Conservation (phyloP, 2,888 invertebrate species). For the Abscondita cerata region DNA sequence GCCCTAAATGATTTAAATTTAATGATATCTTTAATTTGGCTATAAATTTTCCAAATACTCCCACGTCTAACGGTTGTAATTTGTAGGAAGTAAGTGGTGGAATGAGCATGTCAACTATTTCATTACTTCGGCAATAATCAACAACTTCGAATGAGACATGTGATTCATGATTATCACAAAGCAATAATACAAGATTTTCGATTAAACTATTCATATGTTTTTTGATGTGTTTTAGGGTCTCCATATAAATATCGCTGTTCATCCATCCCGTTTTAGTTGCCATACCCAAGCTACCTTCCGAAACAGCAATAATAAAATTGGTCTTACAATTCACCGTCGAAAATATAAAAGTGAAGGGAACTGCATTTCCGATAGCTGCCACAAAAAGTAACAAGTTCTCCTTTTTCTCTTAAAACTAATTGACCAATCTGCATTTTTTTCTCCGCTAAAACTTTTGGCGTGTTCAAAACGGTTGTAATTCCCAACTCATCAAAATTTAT, state of each 20-base stretch:
- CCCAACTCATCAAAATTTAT: too few species aligned
- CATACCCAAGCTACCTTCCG: too few species aligned
- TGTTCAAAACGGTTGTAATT: neutral
- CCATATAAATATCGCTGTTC: too few species aligned
- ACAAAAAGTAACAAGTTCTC: neutral
- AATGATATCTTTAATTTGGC: neutral
- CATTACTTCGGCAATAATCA: neutral
- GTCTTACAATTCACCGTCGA: too few species aligned
- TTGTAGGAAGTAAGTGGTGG: neutral
- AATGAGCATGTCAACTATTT: neutral
- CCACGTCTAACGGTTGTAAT: neutral
- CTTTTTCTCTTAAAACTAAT: neutral
- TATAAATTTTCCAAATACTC: neutral
- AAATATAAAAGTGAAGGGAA: neutral
- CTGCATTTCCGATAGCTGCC: neutral
- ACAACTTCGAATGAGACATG: too few species aligned
- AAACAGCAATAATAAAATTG: neutral
- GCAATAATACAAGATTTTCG: too few species aligned
- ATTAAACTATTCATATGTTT: neutral
- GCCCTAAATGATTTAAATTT: neutral
- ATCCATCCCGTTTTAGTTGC: too few species aligned
- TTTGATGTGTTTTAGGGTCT: neutral
- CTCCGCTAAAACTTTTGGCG: neutral
- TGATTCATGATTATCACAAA: neutral
- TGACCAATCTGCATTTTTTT: neutral